Base-by-base conservation (phyloP, 2,113 vertebrate species). In the Eira barbara region DNA sequence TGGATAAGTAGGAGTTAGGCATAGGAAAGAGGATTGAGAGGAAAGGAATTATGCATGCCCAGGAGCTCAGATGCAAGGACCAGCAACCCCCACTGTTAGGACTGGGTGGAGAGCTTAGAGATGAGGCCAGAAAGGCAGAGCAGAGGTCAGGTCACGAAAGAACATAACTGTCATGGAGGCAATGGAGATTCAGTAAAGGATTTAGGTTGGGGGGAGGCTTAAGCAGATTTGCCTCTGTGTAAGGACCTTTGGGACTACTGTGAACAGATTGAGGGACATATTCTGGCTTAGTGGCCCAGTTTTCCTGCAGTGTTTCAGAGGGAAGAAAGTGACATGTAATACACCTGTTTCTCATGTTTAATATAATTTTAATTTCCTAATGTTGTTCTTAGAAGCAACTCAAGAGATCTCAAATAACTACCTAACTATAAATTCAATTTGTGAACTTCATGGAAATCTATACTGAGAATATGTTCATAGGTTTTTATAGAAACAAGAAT, bases 401-500 rank as follows among this genome's bases (percentile, higher is more conserved):
- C 42, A 94, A 94, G 65, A 80, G 18, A 74, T 92, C 47, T 92
- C 61, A 7, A 85, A 8, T 74, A 67, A 78, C 52, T 57, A 74
- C 42, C 42, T 73, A 79, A 92, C 71, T n/a, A 82, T 76, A 47
- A 87, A 52, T 67, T 67, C 78, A 79, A 34, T 45, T 80, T 88
- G 36, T 3, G 49, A 88, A 82, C 20, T 65, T 91, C 47, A 61
- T 95, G 5, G 39, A 92, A 95, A 73, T 74, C 34, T 49, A 91
- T 13, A 34, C 49, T 52, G 17, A 55, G 79, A 83, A 85, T 76
- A 55, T 52, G 8, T 88, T 83, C 6, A 25, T 65, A 91, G 34
- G 36, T 6, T 82, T 96, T 95, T 82, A 93, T 52, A 88, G 31
- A 95, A 96, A 80, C n/a, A 74, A 88, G 45, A 88, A 95, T 88